Evolutionary conservation across 2,888 invertebrate genomes (phyloP), one percentile per base, ranked within the genome.

Genomic region (Pseudoips prasinana): DNA sequence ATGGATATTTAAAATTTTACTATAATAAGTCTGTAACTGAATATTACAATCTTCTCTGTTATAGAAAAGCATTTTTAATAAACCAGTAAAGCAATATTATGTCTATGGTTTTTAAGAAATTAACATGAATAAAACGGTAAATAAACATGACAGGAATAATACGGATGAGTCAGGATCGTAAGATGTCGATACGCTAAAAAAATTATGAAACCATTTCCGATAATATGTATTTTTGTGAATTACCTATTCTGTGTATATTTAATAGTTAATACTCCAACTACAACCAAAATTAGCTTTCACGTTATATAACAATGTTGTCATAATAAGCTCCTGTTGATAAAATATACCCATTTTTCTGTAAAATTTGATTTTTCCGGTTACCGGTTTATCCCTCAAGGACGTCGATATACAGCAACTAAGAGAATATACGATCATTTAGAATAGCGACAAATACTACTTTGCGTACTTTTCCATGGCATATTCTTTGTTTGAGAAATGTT

Each of bases 361-460:
- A 23, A 23, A 23, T 23, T 23, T 23, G 8, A 23, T 23, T 23
- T 23, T 23, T 23, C 8, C 23, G 23, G 9, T 23, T 23, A 9
- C 23, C 23, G 23, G 23, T 23, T 23, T 23, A 23, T 23, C 9
- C 8, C 9, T 8, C 10, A 9, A 9, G 23, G 9, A 9, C 23
- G 23, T 23, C 23, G 23, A 23, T 23, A 9, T 23, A 18, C 6
- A 18, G 4, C 18, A 5, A 18, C 18, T 18, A 5, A 18, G 6
- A 18, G n/a, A n/a, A n/a, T n/a, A n/a, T n/a, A n/a, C n/a, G n/a
- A n/a, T n/a, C n/a, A n/a, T n/a, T n/a, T n/a, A n/a, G n/a, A n/a
- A n/a, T n/a, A n/a, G n/a, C n/a, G n/a, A n/a, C n/a, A n/a, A n/a
- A n/a, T n/a, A n/a, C n/a, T n/a, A n/a, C n/a, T n/a, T n/a, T n/a